Base-by-base conservation (phyloP, 2,888 invertebrate species). In the Leistus spinibarbis region DNA sequence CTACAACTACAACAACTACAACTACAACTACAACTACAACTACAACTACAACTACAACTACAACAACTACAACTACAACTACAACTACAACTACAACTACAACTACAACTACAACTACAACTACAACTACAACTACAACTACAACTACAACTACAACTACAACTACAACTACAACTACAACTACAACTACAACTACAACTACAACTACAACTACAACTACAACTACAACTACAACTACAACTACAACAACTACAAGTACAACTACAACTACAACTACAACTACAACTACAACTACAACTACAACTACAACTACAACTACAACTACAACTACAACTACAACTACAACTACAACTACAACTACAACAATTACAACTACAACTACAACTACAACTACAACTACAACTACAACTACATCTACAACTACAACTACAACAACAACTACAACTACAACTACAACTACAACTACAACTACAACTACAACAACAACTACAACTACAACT, bases 401-500 rank as follows among this genome's bases (percentile, higher is more conserved):
- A 53, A 53, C 53, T 9, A 13, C 13, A 53, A 10, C 53, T 53
- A 10, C 53, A 53, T 10, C 53, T 10, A 53, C 53, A 53, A 53
- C 9, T 9, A 10, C 53, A 53, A 10, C 53, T 53, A 53, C 53
- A 53, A 53, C 53, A 53, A 53, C 53, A 53, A 53, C 9, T 53
- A 53, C 53, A 53, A 9, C 53, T 10, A 53, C 13, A 53, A 53
- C 53, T 9, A 53, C 53, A 53, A 53, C 13, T 9, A 10, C 62
- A 62, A 53, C 27, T 17, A 68, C 60, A 10, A 17, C 64, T 54
- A 54, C 63, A 54, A 23, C n/a, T 65, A 13, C 65, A 67, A 23
- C 72, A 71, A 20, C 71, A 72, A 65, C 23, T 23, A 5, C 19
- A 62, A 5, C 70, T 63, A 60, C 69, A 69, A 60, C 69, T 17